phyloP scores from a whole-genome alignment of 2,113 vertebrate genomes.

The Aegithalos caudatus region DNA sequence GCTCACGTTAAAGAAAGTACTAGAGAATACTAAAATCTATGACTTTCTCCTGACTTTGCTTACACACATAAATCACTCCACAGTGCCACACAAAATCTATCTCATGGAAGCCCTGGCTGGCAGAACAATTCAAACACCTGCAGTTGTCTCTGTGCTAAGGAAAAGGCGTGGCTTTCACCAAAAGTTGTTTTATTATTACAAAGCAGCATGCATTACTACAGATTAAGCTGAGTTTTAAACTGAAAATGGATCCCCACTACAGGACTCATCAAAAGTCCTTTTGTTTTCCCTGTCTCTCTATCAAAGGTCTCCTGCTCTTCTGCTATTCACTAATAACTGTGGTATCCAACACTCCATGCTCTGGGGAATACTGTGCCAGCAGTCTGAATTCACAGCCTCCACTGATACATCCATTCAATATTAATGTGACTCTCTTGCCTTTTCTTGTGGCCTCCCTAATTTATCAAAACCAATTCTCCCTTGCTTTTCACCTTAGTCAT shows the following conservation, averaged over 20 bases:
- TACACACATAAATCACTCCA: slow-evolving; percentile 53
- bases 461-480: not conserved
- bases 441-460: not conserved
- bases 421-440: not conserved
- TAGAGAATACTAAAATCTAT: slow-evolving; percentile 54
- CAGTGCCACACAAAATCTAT: slow-evolving; percentile 17
- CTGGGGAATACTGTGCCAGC: not conserved
- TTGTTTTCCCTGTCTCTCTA: not conserved
- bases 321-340: not conserved
- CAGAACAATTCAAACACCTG: not conserved
- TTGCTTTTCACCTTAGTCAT: not conserved
- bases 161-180: not conserved
- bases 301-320: not conserved
- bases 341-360: not conserved
- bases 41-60: slow-evolving; percentile 71
- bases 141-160: not conserved
- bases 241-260: not conserved
- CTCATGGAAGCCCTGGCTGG: not conserved
- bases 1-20: slow-evolving; percentile 54
- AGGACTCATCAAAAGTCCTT: not conserved
- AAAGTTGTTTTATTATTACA: not conserved
- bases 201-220: not conserved
- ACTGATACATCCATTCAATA: not conserved
- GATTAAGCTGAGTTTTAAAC: not conserved
- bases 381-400: not conserved